phyloP scores from a whole-genome alignment of 2,113 vertebrate genomes.

The Sminthopsis crassicaudata region DNA sequence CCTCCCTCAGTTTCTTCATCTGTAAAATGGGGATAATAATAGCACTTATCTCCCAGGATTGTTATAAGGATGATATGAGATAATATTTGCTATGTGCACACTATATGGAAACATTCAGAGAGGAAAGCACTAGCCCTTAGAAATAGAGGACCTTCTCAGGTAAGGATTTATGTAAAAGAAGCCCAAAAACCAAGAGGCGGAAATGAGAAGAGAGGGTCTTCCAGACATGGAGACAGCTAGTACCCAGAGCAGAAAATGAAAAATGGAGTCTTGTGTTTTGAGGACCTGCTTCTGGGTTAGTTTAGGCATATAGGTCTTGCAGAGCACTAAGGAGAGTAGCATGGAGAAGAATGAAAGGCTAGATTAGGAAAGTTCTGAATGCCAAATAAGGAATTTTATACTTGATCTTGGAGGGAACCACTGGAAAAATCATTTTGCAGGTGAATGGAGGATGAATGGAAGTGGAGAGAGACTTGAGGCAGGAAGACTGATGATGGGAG shows the following conservation, averaged over 20 bases:
- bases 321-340: neutral
- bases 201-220: neutral
- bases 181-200: no score
- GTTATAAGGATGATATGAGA: neutral
- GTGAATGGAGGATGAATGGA: neutral
- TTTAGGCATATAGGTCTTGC: neutral
- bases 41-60: neutral
- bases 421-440: neutral
- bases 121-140: neutral
- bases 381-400: neutral
- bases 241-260: neutral
- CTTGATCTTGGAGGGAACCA: neutral
- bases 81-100: neutral
- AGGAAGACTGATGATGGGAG: neutral
- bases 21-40: neutral
- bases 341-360: neutral
- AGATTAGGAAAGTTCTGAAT: neutral
- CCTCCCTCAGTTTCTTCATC: neutral
- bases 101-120: neutral
- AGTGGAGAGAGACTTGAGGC: neutral
- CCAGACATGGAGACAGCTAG: neutral
- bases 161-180: neutral
- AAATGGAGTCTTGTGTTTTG: neutral
- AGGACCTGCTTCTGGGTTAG: neutral
- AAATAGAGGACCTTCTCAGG: neutral